Percentiles rank a stretch among this genome's conserved stretches.
phyloP scores from a whole-genome alignment of 30 jellyfish, hydroid and myxozoan genomes.

The Aurelia coerulea region DNA sequence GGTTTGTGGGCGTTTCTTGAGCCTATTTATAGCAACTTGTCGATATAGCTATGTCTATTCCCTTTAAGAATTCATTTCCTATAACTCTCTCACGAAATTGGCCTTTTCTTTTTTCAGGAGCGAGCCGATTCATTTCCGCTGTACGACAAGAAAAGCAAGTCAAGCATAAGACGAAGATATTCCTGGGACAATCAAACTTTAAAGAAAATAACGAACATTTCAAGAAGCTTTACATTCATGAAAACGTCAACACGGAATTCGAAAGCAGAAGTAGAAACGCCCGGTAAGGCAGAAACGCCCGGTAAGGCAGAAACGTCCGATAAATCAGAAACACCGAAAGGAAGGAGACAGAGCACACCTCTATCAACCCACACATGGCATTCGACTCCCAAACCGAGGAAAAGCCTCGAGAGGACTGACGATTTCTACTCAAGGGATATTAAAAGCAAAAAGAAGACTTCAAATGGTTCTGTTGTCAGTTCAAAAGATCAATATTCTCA shows the following conservation, averaged over 20 bases:
- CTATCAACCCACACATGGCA: conserved; percentile 15
- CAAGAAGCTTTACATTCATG: conserved; percentile 50
- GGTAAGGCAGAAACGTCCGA: background rate
- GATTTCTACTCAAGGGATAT: background rate
- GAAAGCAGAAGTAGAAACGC: background rate
- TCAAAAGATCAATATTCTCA: background rate
- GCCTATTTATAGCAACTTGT: no score
- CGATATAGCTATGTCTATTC: no score
- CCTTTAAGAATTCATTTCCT: no score
- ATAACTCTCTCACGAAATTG: no score
- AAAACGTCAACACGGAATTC: conserved; percentile 27
- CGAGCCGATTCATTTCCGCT: conserved; percentile 39
- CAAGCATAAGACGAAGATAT: conserved; percentile 53
- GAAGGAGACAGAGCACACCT: background rate
- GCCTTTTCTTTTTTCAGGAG: background rate
- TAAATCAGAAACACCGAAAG: background rate
- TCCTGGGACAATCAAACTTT: conserved; percentile 68
- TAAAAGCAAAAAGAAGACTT: background rate
- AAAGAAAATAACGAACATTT: conserved; percentile 16
- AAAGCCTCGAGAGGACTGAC: background rate
- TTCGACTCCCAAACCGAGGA: conserved; percentile 41
- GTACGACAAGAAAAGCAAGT: conserved; percentile 7
- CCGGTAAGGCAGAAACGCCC: background rate
- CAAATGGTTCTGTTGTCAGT: background rate
- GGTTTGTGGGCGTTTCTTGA: no score